A percentile compares a stretch with the other conserved stretches of the same genome.
phyloP scores from a whole-genome alignment of 1,140 invertebrate species.

The Ectropis grisescens region DNA sequence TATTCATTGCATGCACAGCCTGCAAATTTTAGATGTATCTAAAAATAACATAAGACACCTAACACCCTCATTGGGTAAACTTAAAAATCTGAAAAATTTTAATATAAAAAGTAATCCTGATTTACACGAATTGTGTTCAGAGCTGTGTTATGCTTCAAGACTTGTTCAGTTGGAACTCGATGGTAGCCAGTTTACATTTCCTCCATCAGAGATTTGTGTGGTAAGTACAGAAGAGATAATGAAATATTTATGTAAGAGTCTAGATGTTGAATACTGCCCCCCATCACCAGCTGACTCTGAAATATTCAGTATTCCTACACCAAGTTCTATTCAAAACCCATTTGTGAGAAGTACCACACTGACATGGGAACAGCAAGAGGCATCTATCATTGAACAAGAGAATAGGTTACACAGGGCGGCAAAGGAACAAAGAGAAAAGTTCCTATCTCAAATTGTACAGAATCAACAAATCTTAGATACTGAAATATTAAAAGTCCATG shows the following conservation, averaged over 20 bases:
- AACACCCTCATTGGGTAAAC: slow-evolving; percentile 74
- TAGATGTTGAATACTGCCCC: slow-evolving; percentile 45
- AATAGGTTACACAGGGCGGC: slow-evolving; percentile 56
- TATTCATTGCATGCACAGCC: slow-evolving; percentile 73
- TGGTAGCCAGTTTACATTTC: slow-evolving; percentile 73
- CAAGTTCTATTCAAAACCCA: slow-evolving; percentile 25
- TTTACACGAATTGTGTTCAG: slow-evolving; percentile 73
- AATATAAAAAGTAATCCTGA: slow-evolving; percentile 72
- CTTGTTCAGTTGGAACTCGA: slow-evolving; percentile 74
- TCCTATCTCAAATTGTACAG: slow-evolving; percentile 73
- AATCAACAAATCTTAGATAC: slow-evolving; percentile 75
- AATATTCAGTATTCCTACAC: slow-evolving; percentile 17
- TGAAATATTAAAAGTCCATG: slow-evolving; percentile 77
- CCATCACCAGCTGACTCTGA: slow-evolving; percentile 23
- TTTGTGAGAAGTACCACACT: slow-evolving; percentile 36
- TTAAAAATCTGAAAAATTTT: slow-evolving; percentile 72
- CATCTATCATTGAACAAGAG: slow-evolving; percentile 51
- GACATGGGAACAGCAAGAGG: slow-evolving; percentile 63
- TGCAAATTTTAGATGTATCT: slow-evolving; percentile 79
- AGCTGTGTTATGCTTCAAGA: slow-evolving; percentile 72
- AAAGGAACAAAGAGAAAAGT: slow-evolving; percentile 66
- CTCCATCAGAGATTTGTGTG: slow-evolving; percentile 71
- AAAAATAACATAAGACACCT: slow-evolving; percentile 78
- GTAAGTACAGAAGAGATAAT: slow-evolving; percentile 76
- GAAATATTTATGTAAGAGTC: slow-evolving; percentile 73